Percentiles rank a stretch among this genome's conserved stretches.
These are phyloP conservation scores for Hirudo medicinalis DNA, from an alignment of 1,140 invertebrate genomes.

Conservation along the genomic window DNA sequence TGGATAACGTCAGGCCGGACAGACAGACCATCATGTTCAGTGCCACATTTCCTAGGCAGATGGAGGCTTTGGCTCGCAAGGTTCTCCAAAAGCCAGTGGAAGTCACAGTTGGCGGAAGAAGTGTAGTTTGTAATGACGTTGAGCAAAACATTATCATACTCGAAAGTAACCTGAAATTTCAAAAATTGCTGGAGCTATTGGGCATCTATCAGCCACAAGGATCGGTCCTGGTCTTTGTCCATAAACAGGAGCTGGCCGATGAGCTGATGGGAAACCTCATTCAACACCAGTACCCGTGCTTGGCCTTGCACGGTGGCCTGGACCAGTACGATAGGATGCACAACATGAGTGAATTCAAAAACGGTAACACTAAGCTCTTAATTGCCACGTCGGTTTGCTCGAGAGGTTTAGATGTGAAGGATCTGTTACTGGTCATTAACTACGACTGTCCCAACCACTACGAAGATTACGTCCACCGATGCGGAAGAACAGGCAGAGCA, in stretches of 20 bases:
- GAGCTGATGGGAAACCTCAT: slow-evolving; percentile 88
- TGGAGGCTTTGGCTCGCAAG: slow-evolving; percentile 89
- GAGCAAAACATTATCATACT: slow-evolving; percentile 85
- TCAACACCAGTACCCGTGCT: slow-evolving; percentile 84
- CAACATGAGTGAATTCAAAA: slow-evolving; percentile 94
- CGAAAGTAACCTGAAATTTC: slow-evolving; percentile 92
- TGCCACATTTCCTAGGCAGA: slow-evolving; percentile 94
- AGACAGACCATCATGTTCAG: slow-evolving; percentile 96
- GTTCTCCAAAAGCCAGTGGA: slow-evolving; percentile 90
- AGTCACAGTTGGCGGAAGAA: slow-evolving; percentile 78
- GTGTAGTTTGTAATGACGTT: slow-evolving; percentile 94
- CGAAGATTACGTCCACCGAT: slow-evolving; percentile 98
- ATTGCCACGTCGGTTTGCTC: slow-evolving; percentile 93
- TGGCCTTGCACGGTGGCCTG: slow-evolving; percentile 95
- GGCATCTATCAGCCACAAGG: slow-evolving; percentile 86
- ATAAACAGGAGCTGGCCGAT: slow-evolving; percentile 94
- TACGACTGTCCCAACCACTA: slow-evolving; percentile 99
- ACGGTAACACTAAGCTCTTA: slow-evolving; percentile 59
- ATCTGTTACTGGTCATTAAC: slow-evolving; percentile 92
- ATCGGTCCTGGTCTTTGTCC: slow-evolving; percentile 90
- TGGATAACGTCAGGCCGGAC: slow-evolving; percentile 92
- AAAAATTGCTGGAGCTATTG: slow-evolving; percentile 87
- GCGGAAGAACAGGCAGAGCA: slow-evolving; percentile 69
- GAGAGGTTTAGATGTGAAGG: slow-evolving; percentile 91
- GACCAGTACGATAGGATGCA: slow-evolving; percentile 98